Evolutionary conservation across 2,113 vertebrate species (phyloP), one percentile per base, ranked within the genome.

Genomic region (Chiloscyllium plagiosum): DNA sequence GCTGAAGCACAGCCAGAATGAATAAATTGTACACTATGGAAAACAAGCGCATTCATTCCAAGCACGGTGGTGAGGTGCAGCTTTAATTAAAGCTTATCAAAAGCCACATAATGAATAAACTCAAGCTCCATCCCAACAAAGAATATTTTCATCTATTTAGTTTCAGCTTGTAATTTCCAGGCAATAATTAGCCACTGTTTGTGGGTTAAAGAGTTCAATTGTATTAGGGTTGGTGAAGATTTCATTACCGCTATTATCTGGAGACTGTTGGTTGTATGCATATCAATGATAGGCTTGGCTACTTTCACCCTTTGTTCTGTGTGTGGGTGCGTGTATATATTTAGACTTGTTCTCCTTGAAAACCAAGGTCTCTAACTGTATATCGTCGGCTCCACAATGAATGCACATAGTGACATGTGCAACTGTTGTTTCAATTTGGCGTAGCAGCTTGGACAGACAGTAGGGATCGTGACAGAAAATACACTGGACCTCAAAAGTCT

Each of bases 31-130:
- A 97, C 98, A 98, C 98, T 98, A 98, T 97, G 98, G 97, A 98
- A 98, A 99, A 98, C 98, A 98, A 98, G 98, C 97, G 98, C 98
- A 99, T 98, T 99, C 98, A 98, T 98, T 98, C 98, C 97, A 96
- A 97, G 96, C 97, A 98, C 98, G 99, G 98, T 98, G 96, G 97
- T 97, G 97, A 98, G 98, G 98, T 98, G 98, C 98, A 98, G 98
- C 98, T 98, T 99, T 99, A 99, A 99, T 99, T 99, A 99, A 99
- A 98, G 98, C 98, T 99, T 98, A 98, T 98, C 98, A 98, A 98
- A 98, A 98, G 97, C 99, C 98, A 98, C 99, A 98, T 98, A 98
- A 98, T 98, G 98, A 98, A 98, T 98, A 98, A 98, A 98, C 97
- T 98, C 98, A 97, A 97, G 97, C 97, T 97, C 97, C 97, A 97